Evolutionary conservation across 2,113 vertebrate genomes (phyloP).

Genomic region (Nothobranchius furzeri): DNA sequence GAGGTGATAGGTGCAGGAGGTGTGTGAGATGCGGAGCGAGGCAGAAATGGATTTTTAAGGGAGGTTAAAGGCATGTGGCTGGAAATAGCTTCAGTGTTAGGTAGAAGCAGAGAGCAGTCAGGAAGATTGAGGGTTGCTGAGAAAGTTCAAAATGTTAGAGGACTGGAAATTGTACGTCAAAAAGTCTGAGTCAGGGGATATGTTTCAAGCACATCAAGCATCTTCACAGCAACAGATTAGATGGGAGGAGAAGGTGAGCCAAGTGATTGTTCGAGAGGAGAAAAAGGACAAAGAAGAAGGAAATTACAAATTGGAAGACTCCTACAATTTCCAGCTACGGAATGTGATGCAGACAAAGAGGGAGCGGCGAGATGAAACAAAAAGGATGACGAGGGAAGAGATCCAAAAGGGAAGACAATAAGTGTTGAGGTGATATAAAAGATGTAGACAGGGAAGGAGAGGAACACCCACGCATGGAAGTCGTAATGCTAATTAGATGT

Average conservation of each 20-base stretch:
- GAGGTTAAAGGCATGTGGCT: slow-evolving; percentile 28
- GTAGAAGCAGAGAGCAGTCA: slow-evolving; percentile 7
- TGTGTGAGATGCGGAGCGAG: slow-evolving; percentile 28
- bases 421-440: slow-evolving; percentile 6
- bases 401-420: slow-evolving; percentile 12
- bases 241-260: slow-evolving; percentile 25
- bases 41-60: slow-evolving; percentile 17
- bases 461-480: slow-evolving; percentile 33
- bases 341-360: slow-evolving; percentile 9
- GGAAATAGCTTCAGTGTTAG: background rate
- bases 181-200: slow-evolving; percentile 54
- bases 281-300: slow-evolving; percentile 21
- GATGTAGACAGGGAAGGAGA: background rate
- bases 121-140: slow-evolving; percentile 44
- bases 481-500: slow-evolving; percentile 58
- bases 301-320: slow-evolving; percentile 14
- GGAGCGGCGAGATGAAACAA: slow-evolving; percentile 24
- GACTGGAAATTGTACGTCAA: slow-evolving; percentile 39
- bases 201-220: slow-evolving; percentile 11
- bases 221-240: slow-evolving; percentile 18
- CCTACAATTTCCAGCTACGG: slow-evolving; percentile 14
- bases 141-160: slow-evolving; percentile 44
- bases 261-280: slow-evolving; percentile 8
- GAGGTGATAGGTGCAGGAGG: slow-evolving; percentile 25
- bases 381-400: slow-evolving; percentile 18